Evolutionary conservation across 2,113 vertebrate genomes (phyloP).

Genomic region (Cygnus buccinator): DNA sequence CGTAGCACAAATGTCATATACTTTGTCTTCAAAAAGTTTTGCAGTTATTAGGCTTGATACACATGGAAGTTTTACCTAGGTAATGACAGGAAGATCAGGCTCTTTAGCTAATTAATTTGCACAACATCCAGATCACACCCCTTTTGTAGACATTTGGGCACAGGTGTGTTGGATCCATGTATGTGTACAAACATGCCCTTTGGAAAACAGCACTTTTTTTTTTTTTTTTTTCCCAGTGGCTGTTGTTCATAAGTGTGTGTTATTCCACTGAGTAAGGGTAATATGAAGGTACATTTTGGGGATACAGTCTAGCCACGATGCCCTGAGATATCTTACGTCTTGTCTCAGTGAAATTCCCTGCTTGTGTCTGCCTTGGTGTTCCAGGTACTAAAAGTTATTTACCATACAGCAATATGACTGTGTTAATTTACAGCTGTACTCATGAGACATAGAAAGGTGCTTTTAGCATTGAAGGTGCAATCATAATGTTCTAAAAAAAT

Average conservation of each 20-base stretch:
- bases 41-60: background rate
- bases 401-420: background rate
- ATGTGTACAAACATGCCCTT: background rate
- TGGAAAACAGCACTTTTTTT: background rate
- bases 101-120: constrained; percentile 46
- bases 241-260: background rate
- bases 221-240: background rate
- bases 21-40: background rate
- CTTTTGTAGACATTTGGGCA: background rate
- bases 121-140: background rate
- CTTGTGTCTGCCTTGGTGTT: background rate
- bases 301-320: background rate
- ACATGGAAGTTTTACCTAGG: background rate
- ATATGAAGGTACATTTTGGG: background rate
- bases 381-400: background rate
- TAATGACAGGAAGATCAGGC: constrained; percentile 38
- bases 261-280: background rate
- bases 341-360: background rate
- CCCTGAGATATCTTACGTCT: background rate
- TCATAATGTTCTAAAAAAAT: background rate
- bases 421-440: background rate
- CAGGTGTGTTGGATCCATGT: background rate
- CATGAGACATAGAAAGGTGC: background rate
- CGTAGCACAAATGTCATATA: rapidly evolving
- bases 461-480: background rate